Base-by-base conservation (phyloP, 2,113 vertebrate genomes). In the Salminus brasiliensis region DNA sequence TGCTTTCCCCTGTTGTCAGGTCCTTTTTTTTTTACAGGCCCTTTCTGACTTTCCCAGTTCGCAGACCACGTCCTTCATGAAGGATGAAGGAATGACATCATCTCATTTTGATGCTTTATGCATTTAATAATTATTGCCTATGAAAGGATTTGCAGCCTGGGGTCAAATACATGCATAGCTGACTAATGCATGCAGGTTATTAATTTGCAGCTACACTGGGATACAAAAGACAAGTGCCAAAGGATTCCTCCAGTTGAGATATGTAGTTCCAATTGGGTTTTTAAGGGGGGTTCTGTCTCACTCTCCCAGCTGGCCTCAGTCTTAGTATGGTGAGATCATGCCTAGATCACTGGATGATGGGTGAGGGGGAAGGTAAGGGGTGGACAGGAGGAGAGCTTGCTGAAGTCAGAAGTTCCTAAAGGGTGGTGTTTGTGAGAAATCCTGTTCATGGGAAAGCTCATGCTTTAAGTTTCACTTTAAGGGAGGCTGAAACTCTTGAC, bases 301-400 rank as follows among this genome's bases (percentile, higher is more conserved):
- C 18, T 39, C 34, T 63, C 60, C 27, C 45, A 55, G n/a, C 52
- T 55, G 52, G 52, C 52, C 23, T 55, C 52, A 55, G n/a, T 55
- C 27, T 4, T 63, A 27, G 29, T 32, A 30, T 13, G 57, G 57
- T 74, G 72, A 45, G 41, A 59, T 60, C 49, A 67, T 47, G 36
- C 69, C 70, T 79, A 66, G 80, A 72, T 76, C 60, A 66, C 71
- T 21, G 32, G 23, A 53, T 73, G 60, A 72, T 36, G 62, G n/a
- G n/a, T 55, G 41, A n/a, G n/a, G n/a, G n/a, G 23, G 15, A 36
- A 74, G 72, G 62, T 74, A 60, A 60, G 72, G 27, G 15, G 23
- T 60, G 27, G 72, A 55, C 53, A 68, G 72, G 39, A 45, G 69
- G 70, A 62, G 67, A 69, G n/a, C 4, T 36, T 53, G 60, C 52